Evolutionary conservation across 1,140 invertebrate genomes (phyloP).

Genomic region (Colletes latitarsis): DNA sequence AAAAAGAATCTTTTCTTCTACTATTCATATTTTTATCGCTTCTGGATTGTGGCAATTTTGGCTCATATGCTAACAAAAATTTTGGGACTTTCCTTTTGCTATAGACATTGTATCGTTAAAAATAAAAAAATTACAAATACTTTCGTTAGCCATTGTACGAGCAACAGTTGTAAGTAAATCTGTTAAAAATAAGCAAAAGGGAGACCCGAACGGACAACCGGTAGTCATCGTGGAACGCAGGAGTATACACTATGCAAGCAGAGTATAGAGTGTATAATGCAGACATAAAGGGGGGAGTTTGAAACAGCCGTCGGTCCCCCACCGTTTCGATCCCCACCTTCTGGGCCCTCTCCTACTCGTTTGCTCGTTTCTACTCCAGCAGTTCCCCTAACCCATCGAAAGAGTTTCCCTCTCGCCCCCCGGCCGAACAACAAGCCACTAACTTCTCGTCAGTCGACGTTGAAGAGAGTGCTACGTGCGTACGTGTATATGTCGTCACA

Average conservation of each 20-base stretch:
- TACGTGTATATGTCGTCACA: conserved; percentile 38
- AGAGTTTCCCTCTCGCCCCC: conserved; percentile 52
- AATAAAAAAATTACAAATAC: no score
- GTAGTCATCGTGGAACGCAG: conserved; percentile 20
- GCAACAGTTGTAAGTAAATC: background rate
- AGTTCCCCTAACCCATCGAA: conserved; percentile 48
- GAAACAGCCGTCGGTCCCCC: conserved; percentile 47
- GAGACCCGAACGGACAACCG: background rate
- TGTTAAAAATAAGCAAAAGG: background rate
- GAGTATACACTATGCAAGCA: conserved; percentile 39
- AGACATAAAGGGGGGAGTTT: conserved; percentile 21
- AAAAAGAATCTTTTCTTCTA: no score
- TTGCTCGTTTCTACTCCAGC: conserved; percentile 33
- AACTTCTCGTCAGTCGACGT: conserved; percentile 69
- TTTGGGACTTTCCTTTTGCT: no score
- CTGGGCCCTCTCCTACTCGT: conserved; percentile 47
- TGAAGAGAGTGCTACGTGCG: conserved; percentile 65
- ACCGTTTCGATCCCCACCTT: conserved; percentile 43
- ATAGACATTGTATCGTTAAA: no score
- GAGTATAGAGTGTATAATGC: conserved; percentile 9
- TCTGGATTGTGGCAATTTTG: no score
- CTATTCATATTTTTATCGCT: no score
- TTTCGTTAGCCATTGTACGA: no score
- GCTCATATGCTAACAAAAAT: no score
- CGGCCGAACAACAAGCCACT: conserved; percentile 65